Evolutionary conservation across 1,140 invertebrate genomes (phyloP), one percentile per base, ranked within the genome.

Genomic region (Halesus radiatus): DNA sequence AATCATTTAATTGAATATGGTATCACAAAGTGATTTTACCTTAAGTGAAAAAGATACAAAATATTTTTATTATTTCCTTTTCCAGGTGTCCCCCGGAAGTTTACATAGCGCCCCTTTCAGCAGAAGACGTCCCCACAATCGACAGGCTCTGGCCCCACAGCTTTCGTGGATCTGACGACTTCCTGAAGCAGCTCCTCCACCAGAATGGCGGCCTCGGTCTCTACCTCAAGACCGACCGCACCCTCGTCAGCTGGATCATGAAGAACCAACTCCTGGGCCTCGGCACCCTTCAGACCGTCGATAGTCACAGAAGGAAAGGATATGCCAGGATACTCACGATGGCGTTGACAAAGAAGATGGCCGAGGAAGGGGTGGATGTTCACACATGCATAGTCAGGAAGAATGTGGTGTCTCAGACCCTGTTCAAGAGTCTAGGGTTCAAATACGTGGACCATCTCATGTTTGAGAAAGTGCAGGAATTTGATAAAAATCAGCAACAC

Each of bases 401-500:
- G 8, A 87, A 87, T 78, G 20, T 26, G 5, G 80, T 80, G 7
- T 85, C 85, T 1, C 76, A 84, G 78, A 80, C 52, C 18, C 70
- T 86, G 73, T 85, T 87, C 76, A 84, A 84, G 77, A 84, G 81
- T 70, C 52, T 85, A 20, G 85, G 85, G 62, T 86, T 87, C 66
- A n/a, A 70, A 74, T 13, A 23, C 16, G 45, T 82, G 13, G 68
- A 80, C 23, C 26, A 56, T 45, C 16, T 82, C 6, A 74, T 75
- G 23, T 82, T 80, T 75, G 66, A 70, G 3, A 76, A 82, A 20
- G 73, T 81, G 3, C 18, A 76, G 26, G 22, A 50, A 4, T 74
- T 74, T 54, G 32, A 23, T 23, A 70, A 70, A 70, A 3, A 45
- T 10, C 37, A 45, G 37, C 37, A 45, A 45, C 37, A 45, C 13